Conservation (phyloP, 2,113 vertebrate species). For the Nothobranchius furzeri region DNA sequence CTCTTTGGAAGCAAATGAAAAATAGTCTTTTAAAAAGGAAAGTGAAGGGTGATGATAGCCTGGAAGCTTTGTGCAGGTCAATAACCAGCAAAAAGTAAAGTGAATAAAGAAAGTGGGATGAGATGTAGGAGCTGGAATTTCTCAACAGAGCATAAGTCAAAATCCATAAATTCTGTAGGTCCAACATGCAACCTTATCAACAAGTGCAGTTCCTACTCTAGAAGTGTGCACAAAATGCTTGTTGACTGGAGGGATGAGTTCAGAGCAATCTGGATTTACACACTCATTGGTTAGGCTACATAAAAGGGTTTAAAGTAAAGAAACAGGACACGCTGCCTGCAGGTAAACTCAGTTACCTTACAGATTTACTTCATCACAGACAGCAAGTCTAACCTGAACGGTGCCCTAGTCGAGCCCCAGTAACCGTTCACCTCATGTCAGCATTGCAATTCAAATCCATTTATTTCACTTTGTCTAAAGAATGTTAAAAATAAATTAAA, state of each 20-base stretch:
- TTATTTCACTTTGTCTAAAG: no score
- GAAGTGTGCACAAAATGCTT: slow-evolving; percentile 4
- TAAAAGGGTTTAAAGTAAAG: slow-evolving; percentile 18
- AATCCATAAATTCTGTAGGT: neutral
- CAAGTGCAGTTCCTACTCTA: neutral
- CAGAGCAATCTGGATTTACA: neutral
- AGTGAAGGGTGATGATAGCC: slow-evolving; percentile 45
- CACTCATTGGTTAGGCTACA: neutral
- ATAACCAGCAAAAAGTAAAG: slow-evolving; percentile 38
- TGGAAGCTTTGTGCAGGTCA: slow-evolving; percentile 52
- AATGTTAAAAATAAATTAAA: no score
- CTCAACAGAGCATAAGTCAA: neutral
- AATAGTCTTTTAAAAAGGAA: slow-evolving; percentile 49
- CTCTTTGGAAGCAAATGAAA: slow-evolving; percentile 51
- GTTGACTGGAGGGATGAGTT: slow-evolving; percentile 14
- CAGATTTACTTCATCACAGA: no score
- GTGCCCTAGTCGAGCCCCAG: no score
- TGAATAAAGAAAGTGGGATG: slow-evolving; percentile 33
- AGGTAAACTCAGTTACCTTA: slow-evolving; percentile 14
- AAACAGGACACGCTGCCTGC: slow-evolving; percentile 26
- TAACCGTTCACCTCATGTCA: no score
- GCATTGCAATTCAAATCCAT: no score
- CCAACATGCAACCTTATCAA: neutral
- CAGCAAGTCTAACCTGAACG: no score
- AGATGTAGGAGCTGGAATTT: slow-evolving; percentile 14